Conservation (phyloP, 2,797 vertebrate species). For the Protonibea diacanthus region DNA sequence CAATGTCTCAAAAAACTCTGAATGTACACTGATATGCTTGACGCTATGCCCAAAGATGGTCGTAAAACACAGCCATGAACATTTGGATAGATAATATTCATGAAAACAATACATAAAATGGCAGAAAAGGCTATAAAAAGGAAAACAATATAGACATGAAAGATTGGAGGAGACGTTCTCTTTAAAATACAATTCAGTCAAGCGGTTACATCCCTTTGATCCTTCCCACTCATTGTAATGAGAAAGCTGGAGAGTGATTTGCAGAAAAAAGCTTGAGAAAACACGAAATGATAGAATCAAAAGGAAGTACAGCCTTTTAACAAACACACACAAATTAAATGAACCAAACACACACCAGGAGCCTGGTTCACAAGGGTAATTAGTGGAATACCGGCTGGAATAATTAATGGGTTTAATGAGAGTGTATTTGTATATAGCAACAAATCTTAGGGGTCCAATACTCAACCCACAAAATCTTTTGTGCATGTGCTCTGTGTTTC, state of each 20-base stretch:
- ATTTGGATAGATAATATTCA: background rate
- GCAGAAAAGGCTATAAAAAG: background rate
- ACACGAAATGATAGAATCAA: slow-evolving; percentile 4
- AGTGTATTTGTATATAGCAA: slow-evolving; percentile 2
- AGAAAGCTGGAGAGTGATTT: background rate
- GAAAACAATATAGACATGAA: background rate
- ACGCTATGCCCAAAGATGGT: background rate
- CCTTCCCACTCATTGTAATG: background rate
- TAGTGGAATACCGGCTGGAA: slow-evolving; percentile 48
- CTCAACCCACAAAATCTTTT: background rate
- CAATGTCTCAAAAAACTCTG: background rate
- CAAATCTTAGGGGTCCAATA: slow-evolving; percentile 5
- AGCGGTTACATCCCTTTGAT: slow-evolving; percentile 34
- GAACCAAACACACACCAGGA: slow-evolving; percentile 19
- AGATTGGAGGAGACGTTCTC: background rate
- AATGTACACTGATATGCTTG: background rate
- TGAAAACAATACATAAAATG: background rate
- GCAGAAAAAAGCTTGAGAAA: slow-evolving; percentile 14
- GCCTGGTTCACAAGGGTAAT: slow-evolving; percentile 31
- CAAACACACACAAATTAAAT: slow-evolving; percentile 33
- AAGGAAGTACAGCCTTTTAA: slow-evolving; percentile 38
- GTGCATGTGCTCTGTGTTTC: background rate
- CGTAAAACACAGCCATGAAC: background rate
- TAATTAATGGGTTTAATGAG: slow-evolving; percentile 38
- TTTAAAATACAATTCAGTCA: background rate